Base-by-base conservation (phyloP, 2,113 vertebrate genomes). In the Lasiurus borealis region DNA sequence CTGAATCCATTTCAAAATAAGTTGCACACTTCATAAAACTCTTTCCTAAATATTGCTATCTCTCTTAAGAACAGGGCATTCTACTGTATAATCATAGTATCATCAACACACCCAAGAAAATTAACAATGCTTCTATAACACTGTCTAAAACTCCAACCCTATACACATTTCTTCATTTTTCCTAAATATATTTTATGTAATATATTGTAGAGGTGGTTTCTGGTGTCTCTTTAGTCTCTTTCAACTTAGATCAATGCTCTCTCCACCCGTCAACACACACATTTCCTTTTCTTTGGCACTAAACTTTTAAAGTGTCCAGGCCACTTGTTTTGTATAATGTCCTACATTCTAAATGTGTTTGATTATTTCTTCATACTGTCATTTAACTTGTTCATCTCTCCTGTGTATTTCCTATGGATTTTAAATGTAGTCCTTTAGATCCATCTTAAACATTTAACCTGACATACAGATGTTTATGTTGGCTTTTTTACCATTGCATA, bases 161-260 rank as follows among this genome's bases (percentile, higher is more conserved):
- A 66, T 59, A 50, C 5, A 50, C 75, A 40, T 69, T 54, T 90
- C 19, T 44, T 72, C 13, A 31, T 85, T 76, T 87, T 80, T 59
- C 40, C 6, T 21, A 89, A 68, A 44, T 92, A 52, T 34, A 72
- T 77, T 94, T 91, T 85, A 85, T 72, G 44, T 77, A 78, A 71
- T 81, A 75, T 85, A 69, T n/a, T 50, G 15, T 52, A 68, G 21
- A 48, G 14, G n/a, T 85, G 23, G 3, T 8, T 40, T 62, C 86
- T 81, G 62, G 6, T 86, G 6, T 81, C 44, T 94, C 34, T 62
- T 94, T 73, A 91, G 75, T n/a, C 31, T 87, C 85, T 92, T 85
- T 71, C 76, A 88, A 81, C 52, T 87, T 88, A 75, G 21, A 88
- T 52, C 3, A 64, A 8, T 71, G 6, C 34, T 84, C 6, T 40